These are phyloP conservation scores for Grammomys surdaster DNA, from an alignment of 2,113 vertebrate genomes.

Conservation along the genomic window DNA sequence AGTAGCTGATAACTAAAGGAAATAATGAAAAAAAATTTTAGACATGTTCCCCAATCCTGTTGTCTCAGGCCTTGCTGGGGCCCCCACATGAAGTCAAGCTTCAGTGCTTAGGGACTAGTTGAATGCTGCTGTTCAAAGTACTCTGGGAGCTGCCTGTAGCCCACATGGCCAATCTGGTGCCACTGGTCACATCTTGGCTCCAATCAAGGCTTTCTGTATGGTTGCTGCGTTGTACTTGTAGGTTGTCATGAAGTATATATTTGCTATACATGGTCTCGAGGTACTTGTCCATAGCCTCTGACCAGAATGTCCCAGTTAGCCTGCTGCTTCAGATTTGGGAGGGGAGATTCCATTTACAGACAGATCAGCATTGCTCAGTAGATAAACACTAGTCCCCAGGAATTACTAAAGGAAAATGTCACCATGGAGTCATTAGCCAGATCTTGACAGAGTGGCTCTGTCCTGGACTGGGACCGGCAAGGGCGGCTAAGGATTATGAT, in stretches of 20 bases:
- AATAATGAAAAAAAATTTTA: too few species aligned
- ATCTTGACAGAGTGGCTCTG: not conserved
- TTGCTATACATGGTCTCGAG: not conserved
- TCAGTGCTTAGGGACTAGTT: not conserved
- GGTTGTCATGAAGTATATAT: not conserved
- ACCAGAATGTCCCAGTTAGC: not conserved
- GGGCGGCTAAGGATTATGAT: not conserved
- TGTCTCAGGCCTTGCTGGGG: not conserved
- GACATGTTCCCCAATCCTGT: not conserved
- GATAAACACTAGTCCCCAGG: not conserved
- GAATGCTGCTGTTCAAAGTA: not conserved
- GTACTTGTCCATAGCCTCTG: not conserved
- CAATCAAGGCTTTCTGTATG: not conserved
- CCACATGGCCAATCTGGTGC: not conserved
- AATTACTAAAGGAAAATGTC: slow-evolving; percentile 24
- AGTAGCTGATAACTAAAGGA: not conserved
- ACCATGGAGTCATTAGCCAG: slow-evolving; percentile 13
- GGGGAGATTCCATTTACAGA: not conserved
- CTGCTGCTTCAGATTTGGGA: not conserved
- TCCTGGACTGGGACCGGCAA: not conserved
- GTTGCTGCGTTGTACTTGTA: not conserved
- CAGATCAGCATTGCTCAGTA: not conserved
- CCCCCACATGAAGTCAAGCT: not conserved
- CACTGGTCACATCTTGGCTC: not conserved
- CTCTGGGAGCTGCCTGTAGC: not conserved